phyloP scores from a whole-genome alignment of 2,113 vertebrate genomes.

The Accipiter cooperii region DNA sequence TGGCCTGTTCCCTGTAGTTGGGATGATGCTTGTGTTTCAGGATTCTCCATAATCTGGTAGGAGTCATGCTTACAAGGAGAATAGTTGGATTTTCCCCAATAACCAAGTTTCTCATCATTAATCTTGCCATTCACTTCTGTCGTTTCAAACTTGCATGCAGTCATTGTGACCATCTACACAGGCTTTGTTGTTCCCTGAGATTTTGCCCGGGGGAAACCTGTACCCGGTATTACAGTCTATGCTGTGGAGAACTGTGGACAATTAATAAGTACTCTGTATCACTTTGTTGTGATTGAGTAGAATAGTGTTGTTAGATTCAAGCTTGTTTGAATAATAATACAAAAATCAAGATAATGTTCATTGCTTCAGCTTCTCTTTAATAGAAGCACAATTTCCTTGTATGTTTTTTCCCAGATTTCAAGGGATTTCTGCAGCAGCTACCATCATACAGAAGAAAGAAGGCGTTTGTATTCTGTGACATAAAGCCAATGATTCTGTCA shows the following conservation, averaged over 20 bases:
- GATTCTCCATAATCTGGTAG: neutral
- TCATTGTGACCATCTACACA: neutral
- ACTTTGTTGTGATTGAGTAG: neutral
- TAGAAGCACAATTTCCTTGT: neutral
- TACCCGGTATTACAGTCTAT: fast-evolving
- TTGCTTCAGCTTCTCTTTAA: neutral
- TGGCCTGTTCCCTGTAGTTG: neutral
- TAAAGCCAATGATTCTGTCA: neutral
- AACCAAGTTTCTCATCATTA: neutral
- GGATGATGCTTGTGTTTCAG: neutral
- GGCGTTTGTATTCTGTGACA: neutral
- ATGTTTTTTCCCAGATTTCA: neutral
- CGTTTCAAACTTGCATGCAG: fast-evolving
- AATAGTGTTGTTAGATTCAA: neutral
- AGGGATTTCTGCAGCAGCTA: neutral
- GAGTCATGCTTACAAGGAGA: neutral
- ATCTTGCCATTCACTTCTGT: neutral
- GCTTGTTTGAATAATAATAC: neutral
- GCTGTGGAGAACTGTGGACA: neutral
- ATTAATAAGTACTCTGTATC: neutral
- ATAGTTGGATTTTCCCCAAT: too few species aligned
- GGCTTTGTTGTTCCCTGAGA: neutral
- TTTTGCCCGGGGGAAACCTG: neutral
- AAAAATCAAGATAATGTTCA: neutral
- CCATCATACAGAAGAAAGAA: neutral